A percentile compares a stretch with the other conserved stretches of the same genome.
These are phyloP conservation scores for Brachionus plicatilis DNA, from an alignment of 1,140 invertebrate species.

Conservation along the genomic window DNA sequence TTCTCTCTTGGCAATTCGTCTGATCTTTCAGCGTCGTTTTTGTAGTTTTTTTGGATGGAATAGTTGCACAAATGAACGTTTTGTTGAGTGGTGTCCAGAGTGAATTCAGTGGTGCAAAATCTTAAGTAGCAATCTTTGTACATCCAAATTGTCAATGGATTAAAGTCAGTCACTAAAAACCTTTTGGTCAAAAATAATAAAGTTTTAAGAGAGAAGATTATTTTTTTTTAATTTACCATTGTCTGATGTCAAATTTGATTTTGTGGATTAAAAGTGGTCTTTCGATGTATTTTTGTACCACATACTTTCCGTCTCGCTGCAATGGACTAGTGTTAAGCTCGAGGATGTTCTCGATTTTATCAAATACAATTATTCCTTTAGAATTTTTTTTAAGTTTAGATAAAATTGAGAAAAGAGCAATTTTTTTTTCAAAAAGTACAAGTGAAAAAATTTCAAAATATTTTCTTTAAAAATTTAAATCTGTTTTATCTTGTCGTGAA, in stretches of 20 bases:
- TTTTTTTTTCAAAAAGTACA: too few species aligned
- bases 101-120: conserved; percentile 85
- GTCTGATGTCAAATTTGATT: conserved; percentile 81
- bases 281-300: conserved; percentile 88
- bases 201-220: conserved; percentile 52
- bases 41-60: conserved; percentile 83
- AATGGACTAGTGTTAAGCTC: conserved; percentile 42
- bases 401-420: too few species aligned
- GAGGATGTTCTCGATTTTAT: conserved; percentile 77
- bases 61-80: conserved; percentile 87
- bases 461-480: too few species aligned
- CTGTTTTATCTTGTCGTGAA: too few species aligned
- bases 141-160: conserved; percentile 85
- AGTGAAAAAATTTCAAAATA: too few species aligned
- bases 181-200: conserved; percentile 64
- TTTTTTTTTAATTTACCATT: conserved; percentile 46
- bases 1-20: conserved; percentile 68
- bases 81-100: conserved; percentile 72
- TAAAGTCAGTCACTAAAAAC: conserved; percentile 82
- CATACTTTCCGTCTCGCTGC: conserved; percentile 68
- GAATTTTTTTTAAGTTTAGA: background rate
- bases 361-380: conserved; percentile 74
- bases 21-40: conserved; percentile 68
- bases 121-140: conserved; percentile 78
- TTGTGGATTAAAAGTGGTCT: conserved; percentile 70